phyloP scores from a whole-genome alignment of 2,888 invertebrate genomes.

The Netelia inedita region DNA sequence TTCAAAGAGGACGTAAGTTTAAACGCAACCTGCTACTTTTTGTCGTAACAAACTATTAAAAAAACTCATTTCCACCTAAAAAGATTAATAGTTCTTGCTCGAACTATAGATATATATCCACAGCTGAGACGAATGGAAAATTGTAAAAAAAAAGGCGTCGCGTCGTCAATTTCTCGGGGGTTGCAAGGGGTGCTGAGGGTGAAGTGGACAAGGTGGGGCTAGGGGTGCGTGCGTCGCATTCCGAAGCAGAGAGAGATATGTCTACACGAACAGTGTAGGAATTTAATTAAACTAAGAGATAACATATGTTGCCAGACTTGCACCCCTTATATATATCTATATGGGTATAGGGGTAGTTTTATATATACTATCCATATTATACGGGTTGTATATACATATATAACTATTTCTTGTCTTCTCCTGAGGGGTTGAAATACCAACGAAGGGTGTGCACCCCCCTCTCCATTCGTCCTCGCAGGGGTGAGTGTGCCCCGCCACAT shows the following conservation, averaged over 20 bases:
- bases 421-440: constrained; percentile 56
- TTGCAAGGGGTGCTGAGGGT: constrained; percentile 66
- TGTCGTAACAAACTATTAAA: not conserved
- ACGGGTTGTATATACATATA: not conserved
- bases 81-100: constrained; percentile 13
- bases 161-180: constrained; percentile 27
- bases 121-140: constrained; percentile 54
- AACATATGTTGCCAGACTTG: constrained; percentile 84
- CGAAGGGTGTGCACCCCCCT: constrained; percentile 64
- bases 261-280: constrained; percentile 83
- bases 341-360: not conserved
- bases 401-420: constrained; percentile 24
- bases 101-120: not conserved
- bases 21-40: constrained; percentile 10
- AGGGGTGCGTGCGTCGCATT: constrained; percentile 72
- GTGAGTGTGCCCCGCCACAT: constrained; percentile 74
- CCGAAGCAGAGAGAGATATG: constrained; percentile 73
- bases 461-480: constrained; percentile 61
- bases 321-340: constrained; percentile 47
- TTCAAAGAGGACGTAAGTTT: constrained; percentile 96
- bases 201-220: constrained; percentile 48
- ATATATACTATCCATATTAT: not conserved
- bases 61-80: constrained; percentile 28
- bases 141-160: constrained; percentile 26
- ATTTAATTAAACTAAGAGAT: constrained; percentile 89